These are phyloP conservation scores for Physella acuta DNA, from an alignment of 1,140 invertebrate genomes.

Conservation along the genomic window DNA sequence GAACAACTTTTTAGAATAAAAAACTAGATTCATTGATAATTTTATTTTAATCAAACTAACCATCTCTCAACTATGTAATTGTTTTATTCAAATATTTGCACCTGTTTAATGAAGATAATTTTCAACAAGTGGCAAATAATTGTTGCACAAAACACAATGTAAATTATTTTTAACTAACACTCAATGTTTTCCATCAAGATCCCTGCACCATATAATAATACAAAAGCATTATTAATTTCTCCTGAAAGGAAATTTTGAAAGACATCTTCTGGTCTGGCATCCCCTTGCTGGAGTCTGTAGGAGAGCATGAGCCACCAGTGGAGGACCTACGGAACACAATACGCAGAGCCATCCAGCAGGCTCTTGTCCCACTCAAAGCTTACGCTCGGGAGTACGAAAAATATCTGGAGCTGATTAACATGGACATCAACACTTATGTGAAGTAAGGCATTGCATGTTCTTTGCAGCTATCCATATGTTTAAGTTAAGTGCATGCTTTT, in stretches of 20 bases:
- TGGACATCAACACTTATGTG: constrained; percentile 58
- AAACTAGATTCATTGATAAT: no score
- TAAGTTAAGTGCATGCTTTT: not conserved
- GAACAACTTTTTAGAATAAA: no score
- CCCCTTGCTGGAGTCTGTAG: constrained; percentile 71
- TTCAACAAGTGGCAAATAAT: no score
- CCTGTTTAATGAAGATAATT: no score
- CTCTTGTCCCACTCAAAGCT: constrained; percentile 68
- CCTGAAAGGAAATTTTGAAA: constrained; percentile 69
- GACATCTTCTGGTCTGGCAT: constrained; percentile 71
- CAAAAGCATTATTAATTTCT: no score
- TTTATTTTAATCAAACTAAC: no score
- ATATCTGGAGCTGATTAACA: constrained; percentile 57
- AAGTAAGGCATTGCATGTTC: constrained; percentile 43
- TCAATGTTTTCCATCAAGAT: no score
- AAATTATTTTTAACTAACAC: no score
- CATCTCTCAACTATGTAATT: no score
- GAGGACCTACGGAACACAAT: constrained; percentile 55
- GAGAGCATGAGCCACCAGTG: constrained; percentile 68
- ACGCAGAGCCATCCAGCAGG: constrained; percentile 64
- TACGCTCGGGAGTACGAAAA: constrained; percentile 59
- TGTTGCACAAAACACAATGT: no score
- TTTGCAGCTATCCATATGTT: not conserved
- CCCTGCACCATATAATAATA: no score
- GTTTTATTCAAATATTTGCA: no score